Conservation (phyloP, 2,888 invertebrate genomes). For the Theodoxus fluviatilis region DNA sequence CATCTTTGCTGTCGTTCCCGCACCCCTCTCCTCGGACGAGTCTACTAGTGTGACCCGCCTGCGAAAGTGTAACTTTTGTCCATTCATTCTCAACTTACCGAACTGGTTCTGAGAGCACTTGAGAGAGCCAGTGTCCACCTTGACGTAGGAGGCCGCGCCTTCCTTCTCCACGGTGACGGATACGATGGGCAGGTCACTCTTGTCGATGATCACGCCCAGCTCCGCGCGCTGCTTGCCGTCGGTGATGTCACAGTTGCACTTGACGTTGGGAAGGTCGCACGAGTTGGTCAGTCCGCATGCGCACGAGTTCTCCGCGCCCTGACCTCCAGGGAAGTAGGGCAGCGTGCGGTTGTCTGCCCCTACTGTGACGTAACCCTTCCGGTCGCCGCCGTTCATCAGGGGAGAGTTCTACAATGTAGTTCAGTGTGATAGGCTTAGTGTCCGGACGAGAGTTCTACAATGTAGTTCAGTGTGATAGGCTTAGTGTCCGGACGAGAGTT, state of each 20-base stretch:
- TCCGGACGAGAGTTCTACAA: no score
- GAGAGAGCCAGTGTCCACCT: constrained; percentile 41
- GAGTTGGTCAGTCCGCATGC: constrained; percentile 47
- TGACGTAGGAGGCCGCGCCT: constrained; percentile 28
- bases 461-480: no score
- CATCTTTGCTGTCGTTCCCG: no score
- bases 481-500: no score
- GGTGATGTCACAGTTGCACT: constrained; percentile 54
- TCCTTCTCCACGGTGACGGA: constrained; percentile 35
- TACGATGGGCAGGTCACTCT: constrained; percentile 44
- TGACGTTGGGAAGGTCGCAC: constrained; percentile 36
- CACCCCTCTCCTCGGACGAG: no score
- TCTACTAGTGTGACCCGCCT: no score
- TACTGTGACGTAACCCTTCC: constrained; percentile 24
- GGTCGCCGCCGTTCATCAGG: constrained; percentile 34
- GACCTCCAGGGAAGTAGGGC: constrained; percentile 43
- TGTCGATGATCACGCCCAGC: constrained; percentile 46
- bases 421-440: not conserved
- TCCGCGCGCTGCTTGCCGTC: constrained; percentile 46
- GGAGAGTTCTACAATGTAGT: constrained; percentile 30
- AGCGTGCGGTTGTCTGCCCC: constrained; percentile 6
- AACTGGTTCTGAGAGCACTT: constrained; percentile 47
- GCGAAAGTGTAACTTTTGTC: not conserved
- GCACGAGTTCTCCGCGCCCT: constrained; percentile 36
- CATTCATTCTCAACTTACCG: constrained; percentile 38